Conservation (phyloP, 2,113 vertebrate genomes). For the Pteronura brasiliensis region DNA sequence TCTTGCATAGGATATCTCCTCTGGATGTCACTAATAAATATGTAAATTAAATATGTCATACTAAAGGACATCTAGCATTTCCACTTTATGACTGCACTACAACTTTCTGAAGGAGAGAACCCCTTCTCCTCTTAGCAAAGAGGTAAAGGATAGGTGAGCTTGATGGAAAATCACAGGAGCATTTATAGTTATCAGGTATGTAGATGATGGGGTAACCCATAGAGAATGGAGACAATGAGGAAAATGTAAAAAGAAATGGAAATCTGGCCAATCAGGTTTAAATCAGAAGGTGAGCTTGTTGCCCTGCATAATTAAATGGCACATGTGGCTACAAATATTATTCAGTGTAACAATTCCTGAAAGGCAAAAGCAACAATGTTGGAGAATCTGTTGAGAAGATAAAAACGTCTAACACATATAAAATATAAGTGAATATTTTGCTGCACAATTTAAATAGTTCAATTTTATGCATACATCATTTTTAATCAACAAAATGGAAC, state of each 20-base stretch:
- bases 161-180: neutral
- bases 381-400: no score
- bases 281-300: neutral
- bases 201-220: neutral
- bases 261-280: neutral
- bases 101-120: neutral
- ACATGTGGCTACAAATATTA: neutral
- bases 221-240: no score
- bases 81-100: neutral
- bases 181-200: neutral
- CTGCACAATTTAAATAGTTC: neutral
- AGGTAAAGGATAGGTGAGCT: neutral
- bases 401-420: neutral
- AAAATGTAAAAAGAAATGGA: neutral
- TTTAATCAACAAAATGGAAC: neutral
- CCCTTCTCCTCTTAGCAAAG: neutral
- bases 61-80: no score
- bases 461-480: accelerated
- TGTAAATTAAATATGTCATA: no score
- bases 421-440: neutral
- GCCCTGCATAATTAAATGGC: neutral
- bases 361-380: neutral
- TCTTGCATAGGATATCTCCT: no score
- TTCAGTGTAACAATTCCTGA: neutral
- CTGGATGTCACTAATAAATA: no score